Percentiles rank a stretch among this genome's conserved stretches.
These are phyloP conservation scores for Clarias fuscus DNA, from an alignment of 2,797 vertebrate species.

Conservation along the genomic window DNA sequence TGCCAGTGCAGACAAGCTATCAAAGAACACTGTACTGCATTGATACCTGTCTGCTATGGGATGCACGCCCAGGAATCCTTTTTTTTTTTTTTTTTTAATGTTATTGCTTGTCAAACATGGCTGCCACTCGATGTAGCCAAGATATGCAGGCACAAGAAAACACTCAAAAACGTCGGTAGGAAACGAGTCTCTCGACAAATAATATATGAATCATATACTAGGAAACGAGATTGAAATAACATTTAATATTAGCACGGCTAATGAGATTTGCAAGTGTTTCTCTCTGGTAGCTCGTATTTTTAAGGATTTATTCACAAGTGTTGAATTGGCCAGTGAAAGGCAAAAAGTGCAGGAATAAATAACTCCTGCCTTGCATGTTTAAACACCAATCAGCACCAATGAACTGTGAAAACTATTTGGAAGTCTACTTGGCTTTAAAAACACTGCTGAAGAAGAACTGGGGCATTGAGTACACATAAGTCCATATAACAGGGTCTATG, in stretches of 20 bases:
- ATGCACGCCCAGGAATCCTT: slow-evolving; percentile 22
- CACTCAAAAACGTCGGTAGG: not conserved
- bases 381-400: slow-evolving; percentile 23
- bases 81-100: slow-evolving; percentile 36
- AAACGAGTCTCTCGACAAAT: not conserved
- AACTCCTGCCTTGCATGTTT: not conserved
- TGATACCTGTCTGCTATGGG: slow-evolving; percentile 34
- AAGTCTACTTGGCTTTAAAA: slow-evolving; percentile 31
- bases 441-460: slow-evolving; percentile 14
- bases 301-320: not conserved
- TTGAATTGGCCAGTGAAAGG: not conserved
- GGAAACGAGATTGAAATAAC: not conserved
- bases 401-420: slow-evolving; percentile 28
- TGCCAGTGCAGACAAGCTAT: slow-evolving; percentile 67
- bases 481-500: slow-evolving; percentile 29
- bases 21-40: slow-evolving; percentile 43
- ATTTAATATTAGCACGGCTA: not conserved
- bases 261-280: not conserved
- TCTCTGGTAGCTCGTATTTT: not conserved
- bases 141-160: slow-evolving; percentile 33
- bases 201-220: not conserved
- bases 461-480: slow-evolving; percentile 17
- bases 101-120: slow-evolving; percentile 39
- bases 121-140: slow-evolving; percentile 27
- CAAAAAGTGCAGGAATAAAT: slow-evolving; percentile 5